phyloP scores from a whole-genome alignment of 2,888 invertebrate genomes.

The Drosophila nigricruria region DNA sequence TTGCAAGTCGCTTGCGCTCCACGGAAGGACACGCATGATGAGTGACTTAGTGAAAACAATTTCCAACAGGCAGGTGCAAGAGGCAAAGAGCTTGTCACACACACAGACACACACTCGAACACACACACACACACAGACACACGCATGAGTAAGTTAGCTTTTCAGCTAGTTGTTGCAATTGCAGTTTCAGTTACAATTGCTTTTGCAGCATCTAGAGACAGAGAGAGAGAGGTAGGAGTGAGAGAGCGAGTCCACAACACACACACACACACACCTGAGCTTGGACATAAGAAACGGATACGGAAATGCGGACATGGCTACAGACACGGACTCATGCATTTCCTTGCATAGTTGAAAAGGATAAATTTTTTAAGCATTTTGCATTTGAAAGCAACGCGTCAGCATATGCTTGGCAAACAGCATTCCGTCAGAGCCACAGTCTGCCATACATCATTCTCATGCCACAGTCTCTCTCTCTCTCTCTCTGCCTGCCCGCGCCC shows the following conservation, averaged over 20 bases:
- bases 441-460: conserved; percentile 33
- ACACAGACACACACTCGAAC: conserved; percentile 6
- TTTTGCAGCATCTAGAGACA: background rate
- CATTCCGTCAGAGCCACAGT: conserved; percentile 6
- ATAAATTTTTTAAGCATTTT: conserved; percentile 51
- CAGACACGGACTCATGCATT: conserved; percentile 11
- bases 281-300: background rate
- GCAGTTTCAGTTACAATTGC: conserved; percentile 20
- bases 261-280: background rate
- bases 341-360: conserved; percentile 22
- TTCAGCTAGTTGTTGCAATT: conserved; percentile 39
- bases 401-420: conserved; percentile 23
- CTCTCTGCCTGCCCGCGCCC: background rate
- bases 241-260: background rate
- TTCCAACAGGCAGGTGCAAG: conserved; percentile 40
- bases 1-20: conserved; percentile 16
- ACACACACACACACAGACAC: background rate
- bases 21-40: conserved; percentile 56
- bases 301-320: background rate
- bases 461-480: background rate
- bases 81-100: conserved; percentile 11
- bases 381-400: conserved; percentile 48
- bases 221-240: background rate
- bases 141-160: conserved; percentile 33
- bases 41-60: conserved; percentile 72